Evolutionary conservation across 2,888 invertebrate species (phyloP), one percentile per base, ranked within the genome.

Genomic region (Ectobius pallidus): DNA sequence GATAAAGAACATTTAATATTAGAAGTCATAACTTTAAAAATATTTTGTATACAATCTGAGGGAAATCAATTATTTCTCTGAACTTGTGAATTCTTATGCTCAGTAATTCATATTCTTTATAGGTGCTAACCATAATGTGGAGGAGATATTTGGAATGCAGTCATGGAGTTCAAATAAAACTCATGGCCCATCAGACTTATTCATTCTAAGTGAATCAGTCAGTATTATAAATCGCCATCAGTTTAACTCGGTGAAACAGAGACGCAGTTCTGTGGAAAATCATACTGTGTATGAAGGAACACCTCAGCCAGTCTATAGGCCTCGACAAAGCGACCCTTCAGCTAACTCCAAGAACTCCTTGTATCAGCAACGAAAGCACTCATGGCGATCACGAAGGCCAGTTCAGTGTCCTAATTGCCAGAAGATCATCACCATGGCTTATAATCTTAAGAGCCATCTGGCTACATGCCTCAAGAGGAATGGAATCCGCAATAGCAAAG

Each of bases 341-440:
- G 6, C 25, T 25, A 9, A 6, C n/a, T 11, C 58, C 1, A 58
- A 58, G 58, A 22, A 58, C 6, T 42, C 44, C 3, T 16, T 65
- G 20, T 65, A 65, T 42, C 65, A 65, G 42, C 39, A 65, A 16
- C 39, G 42, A 4, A 65, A 65, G 16, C 65, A 44, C 25, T 65
- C 65, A 1, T 65, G 65, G 65, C 16, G 44, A 7, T 65, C 65
- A 39, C 20, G 65, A 22, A 20, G 65, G 6, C 65, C 65, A 20
- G 65, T 65, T 2, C 65, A 39, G 44, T 65, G 65, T 32, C 65
- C 65, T 32, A 65, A 65, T 42, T 65, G 65, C n/a, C 39, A 65
- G 39, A 65, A 65, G 27, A 65, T 9, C 4, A 65, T 65, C 20
- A 65, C 65, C 4, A 65, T 65, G 65, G 65, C 65, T 16, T 65